A percentile compares a stretch with the other conserved stretches of the same genome.
Conservation (phyloP, 2,888 invertebrate genomes). For the Lathronympha strigana region DNA sequence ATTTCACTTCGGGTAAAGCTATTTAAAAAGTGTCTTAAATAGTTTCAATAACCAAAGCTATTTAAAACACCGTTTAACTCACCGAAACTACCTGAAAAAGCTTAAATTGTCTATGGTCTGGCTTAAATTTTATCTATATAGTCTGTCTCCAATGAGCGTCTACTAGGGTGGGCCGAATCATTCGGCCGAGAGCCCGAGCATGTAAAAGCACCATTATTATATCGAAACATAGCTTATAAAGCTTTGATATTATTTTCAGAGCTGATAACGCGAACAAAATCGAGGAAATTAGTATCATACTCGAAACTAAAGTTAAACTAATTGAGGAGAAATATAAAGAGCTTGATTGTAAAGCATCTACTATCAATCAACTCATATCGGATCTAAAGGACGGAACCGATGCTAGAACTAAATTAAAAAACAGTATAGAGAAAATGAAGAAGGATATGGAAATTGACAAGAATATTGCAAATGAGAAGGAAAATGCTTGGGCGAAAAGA, state of each 20-base stretch:
- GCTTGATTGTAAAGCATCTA: slow-evolving; percentile 50
- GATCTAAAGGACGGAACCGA: slow-evolving; percentile 55
- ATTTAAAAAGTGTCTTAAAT: too few species aligned
- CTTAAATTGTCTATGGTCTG: too few species aligned
- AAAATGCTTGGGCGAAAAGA: slow-evolving; percentile 46
- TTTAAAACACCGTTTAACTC: too few species aligned
- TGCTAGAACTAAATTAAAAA: slow-evolving; percentile 50
- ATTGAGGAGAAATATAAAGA: slow-evolving; percentile 51
- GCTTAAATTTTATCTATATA: too few species aligned
- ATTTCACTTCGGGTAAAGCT: too few species aligned
- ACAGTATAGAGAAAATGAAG: slow-evolving; percentile 47
- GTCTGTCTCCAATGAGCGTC: too few species aligned
- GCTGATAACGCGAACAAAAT: slow-evolving; percentile 44
- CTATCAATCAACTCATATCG: slow-evolving; percentile 57
- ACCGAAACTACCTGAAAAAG: too few species aligned
- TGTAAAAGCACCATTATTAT: too few species aligned
- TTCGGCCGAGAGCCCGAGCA: too few species aligned
- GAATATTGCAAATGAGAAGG: slow-evolving; percentile 49
- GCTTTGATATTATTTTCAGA: slow-evolving; percentile 41
- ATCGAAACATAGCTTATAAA: neutral
- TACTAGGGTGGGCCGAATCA: too few species aligned
- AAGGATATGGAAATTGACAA: slow-evolving; percentile 51
- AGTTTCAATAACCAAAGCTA: too few species aligned
- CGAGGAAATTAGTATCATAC: slow-evolving; percentile 43
- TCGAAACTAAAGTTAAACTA: slow-evolving; percentile 33